Evolutionary conservation across 1,140 invertebrate genomes (phyloP), one percentile per base, ranked within the genome.

Genomic region (Vanessa tameamea): DNA sequence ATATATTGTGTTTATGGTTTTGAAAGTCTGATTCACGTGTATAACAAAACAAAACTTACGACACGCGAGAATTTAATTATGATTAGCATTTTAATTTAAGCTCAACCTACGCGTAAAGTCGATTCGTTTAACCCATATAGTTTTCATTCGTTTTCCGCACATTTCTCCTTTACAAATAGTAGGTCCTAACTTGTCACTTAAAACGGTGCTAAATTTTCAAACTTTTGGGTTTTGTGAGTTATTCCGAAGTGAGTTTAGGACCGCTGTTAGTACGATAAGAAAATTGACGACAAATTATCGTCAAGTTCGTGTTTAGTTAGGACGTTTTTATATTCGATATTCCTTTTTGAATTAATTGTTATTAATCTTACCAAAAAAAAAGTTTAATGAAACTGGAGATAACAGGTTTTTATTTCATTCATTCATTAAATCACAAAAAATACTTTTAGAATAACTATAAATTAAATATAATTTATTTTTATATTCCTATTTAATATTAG

Each of bases 161-260:
- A 14, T 16, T 14, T 16, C 3, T 64, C 63, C 20, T 37, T 48
- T 47, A 64, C 26, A 64, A 64, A 64, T 64, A 47, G 63, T 64
- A 48, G 14, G 57, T 61, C 8, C 16, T 37, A 61, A 61, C 57
- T 37, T 61, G 57, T 61, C 57, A 64, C 37, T 47, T 47, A 48
- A 47, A 64, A 64, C 63, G 9, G 63, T 64, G 47, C 47, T 64
- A 64, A 64, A 64, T 64, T 64, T 48, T 43, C 43, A 64, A 64
- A 64, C 63, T 64, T 64, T 37, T 64, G 63, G 63, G 63, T 64
- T 64, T 64, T 61, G 57, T 15, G 57, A 61, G 23, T 61, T 61
- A 37, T 61, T 48, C 12, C 3, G 16, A 20, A 23, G 43, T 8
- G 43, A 64, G 37, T 48, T 64, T 26, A 14, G 43, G 63, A 64